Percentiles rank a stretch among this genome's conserved stretches.
These are phyloP conservation scores for Epinephelus moara DNA, from an alignment of 2,113 vertebrate species.

Conservation along the genomic window DNA sequence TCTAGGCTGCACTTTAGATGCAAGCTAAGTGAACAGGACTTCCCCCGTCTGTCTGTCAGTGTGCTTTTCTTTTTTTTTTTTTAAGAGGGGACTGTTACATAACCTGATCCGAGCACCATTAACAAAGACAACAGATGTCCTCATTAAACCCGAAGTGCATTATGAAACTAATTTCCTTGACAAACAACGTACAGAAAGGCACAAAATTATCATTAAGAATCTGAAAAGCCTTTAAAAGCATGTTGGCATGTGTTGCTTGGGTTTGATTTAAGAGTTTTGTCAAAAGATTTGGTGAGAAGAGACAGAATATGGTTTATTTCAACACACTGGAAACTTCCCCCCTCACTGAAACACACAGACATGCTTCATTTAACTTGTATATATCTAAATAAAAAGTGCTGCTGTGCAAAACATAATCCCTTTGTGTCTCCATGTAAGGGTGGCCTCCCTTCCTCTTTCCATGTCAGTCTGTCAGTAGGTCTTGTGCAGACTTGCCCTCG, in stretches of 20 bases:
- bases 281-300: background rate
- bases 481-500: conserved; percentile 79
- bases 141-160: conserved; percentile 36
- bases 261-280: background rate
- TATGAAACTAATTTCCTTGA: conserved; percentile 22
- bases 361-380: background rate
- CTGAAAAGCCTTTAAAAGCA: background rate
- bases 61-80: conserved; percentile 9
- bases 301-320: background rate
- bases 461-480: conserved; percentile 74
- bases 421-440: conserved; percentile 26
- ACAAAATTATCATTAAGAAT: background rate
- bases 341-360: background rate
- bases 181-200: background rate
- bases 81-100: conserved; percentile 71
- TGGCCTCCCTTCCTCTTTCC: conserved; percentile 57
- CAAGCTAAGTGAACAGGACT: conserved; percentile 60
- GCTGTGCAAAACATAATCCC: background rate
- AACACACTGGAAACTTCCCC: too few species aligned
- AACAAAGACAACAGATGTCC: conserved; percentile 57
- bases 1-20: conserved; percentile 46
- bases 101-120: conserved; percentile 55
- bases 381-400: background rate
- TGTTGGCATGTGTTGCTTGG: background rate
- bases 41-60: conserved; percentile 45